Percentiles rank a stretch among this genome's conserved stretches.
These are phyloP conservation scores for Lamprotornis superbus DNA, from an alignment of 2,113 vertebrate genomes.

Conservation along the genomic window DNA sequence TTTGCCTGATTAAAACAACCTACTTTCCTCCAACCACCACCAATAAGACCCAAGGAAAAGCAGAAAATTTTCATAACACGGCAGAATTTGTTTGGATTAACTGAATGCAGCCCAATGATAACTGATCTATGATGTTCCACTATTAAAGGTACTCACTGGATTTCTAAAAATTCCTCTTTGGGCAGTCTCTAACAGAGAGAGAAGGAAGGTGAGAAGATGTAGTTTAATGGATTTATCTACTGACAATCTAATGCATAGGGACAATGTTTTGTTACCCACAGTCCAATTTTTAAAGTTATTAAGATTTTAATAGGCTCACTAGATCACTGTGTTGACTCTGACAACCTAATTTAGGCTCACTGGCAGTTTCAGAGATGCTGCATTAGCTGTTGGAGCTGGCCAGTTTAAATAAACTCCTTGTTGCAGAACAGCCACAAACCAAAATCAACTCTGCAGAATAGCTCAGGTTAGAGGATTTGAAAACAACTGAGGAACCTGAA, in stretches of 20 bases:
- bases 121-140: not conserved
- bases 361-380: constrained; percentile 29
- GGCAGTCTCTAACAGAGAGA: not conserved
- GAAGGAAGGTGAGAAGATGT: not conserved
- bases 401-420: constrained; percentile 12
- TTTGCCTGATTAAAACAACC: not conserved
- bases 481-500: not conserved
- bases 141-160: not conserved
- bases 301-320: constrained; percentile 62
- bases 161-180: not conserved
- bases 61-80: not conserved
- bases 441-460: not conserved
- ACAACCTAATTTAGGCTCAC: constrained; percentile 49
- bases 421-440: not conserved
- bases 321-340: constrained; percentile 13
- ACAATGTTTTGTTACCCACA: constrained; percentile 16
- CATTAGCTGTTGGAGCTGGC: not conserved
- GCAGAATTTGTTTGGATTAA: not conserved
- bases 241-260: not conserved
- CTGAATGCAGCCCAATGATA: not conserved
- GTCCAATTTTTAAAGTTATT: constrained; percentile 60
- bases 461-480: not conserved
- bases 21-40: not conserved
- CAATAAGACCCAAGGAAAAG: not conserved
- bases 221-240: constrained; percentile 40